These are phyloP conservation scores for Anastatus disparis DNA, from an alignment of 1,140 invertebrate species.

Conservation along the genomic window DNA sequence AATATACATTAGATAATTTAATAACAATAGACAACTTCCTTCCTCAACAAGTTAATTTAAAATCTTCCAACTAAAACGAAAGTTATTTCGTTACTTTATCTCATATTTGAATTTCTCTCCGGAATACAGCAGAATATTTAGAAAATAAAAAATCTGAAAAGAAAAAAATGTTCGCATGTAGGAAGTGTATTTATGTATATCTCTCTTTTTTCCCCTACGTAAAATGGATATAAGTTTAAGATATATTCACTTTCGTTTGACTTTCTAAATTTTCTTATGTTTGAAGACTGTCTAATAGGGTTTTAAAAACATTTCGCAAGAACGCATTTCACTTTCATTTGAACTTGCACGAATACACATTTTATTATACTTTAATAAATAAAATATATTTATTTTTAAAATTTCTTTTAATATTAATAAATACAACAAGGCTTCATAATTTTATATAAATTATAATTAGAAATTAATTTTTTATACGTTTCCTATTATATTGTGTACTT, in stretches of 20 bases:
- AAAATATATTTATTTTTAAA: too few species aligned
- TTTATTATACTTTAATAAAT: not conserved
- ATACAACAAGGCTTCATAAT: too few species aligned
- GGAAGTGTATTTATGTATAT: not conserved
- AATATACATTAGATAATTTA: too few species aligned
- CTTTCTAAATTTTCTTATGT: constrained; percentile 34
- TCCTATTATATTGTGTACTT: not conserved
- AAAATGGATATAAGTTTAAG: not conserved
- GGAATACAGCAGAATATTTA: too few species aligned
- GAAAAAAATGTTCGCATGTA: too few species aligned
- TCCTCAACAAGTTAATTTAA: too few species aligned
- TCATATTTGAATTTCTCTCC: too few species aligned
- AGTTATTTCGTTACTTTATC: too few species aligned
- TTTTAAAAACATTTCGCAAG: constrained; percentile 15
- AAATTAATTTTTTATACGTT: not conserved
- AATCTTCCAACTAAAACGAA: too few species aligned
- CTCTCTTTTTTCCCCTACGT: not conserved
- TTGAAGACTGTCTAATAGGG: constrained; percentile 1
- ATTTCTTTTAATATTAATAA: not conserved
- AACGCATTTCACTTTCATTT: constrained; percentile 15
- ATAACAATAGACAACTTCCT: too few species aligned
- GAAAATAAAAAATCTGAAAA: too few species aligned
- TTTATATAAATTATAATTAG: not conserved
- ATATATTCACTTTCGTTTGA: constrained; percentile 30
- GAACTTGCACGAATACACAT: not conserved